Conservation (phyloP, 2,888 invertebrate species). For the Lasioglossum lativentre region DNA sequence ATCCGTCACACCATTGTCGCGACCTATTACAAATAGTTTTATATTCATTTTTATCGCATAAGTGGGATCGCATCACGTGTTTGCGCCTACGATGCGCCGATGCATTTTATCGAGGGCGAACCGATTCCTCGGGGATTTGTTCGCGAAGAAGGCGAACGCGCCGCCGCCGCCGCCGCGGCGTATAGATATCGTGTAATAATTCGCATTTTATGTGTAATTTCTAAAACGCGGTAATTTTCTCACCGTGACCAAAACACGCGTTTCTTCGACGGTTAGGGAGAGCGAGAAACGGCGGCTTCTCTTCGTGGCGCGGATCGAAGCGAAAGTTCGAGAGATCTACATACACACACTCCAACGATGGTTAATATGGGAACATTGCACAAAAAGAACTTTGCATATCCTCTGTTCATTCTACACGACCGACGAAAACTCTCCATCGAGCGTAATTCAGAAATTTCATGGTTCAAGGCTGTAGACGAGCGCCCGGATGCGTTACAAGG, state of each 20-base stretch:
- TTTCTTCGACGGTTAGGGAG: conserved; percentile 10
- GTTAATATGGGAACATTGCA: conserved; percentile 81
- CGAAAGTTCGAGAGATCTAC: conserved; percentile 30
- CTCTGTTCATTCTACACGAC: conserved; percentile 79
- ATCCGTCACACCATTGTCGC: conserved; percentile 36
- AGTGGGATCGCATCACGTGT: conserved; percentile 38
- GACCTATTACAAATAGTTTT: conserved; percentile 72
- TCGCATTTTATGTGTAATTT: conserved; percentile 41
- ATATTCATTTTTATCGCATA: conserved; percentile 70
- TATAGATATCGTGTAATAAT: conserved; percentile 44
- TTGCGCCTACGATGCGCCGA: conserved; percentile 41
- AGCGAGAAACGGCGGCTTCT: conserved; percentile 25
- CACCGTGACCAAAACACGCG: conserved; percentile 13
- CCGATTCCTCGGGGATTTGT: conserved; percentile 22
- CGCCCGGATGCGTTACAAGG: background rate
- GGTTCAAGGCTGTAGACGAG: conserved; percentile 60
- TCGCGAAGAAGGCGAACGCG: conserved; percentile 11
- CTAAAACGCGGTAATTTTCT: conserved; percentile 20
- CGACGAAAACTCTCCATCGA: conserved; percentile 71
- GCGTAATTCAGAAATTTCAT: conserved; percentile 65
- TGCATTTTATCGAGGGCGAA: conserved; percentile 47
- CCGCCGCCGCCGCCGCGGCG: background rate
- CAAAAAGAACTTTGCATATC: conserved; percentile 79
- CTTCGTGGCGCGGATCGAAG: conserved; percentile 33
- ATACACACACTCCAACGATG: conserved; percentile 53